phyloP scores from a whole-genome alignment of 1,140 invertebrate species.

The Heliconius congener region DNA sequence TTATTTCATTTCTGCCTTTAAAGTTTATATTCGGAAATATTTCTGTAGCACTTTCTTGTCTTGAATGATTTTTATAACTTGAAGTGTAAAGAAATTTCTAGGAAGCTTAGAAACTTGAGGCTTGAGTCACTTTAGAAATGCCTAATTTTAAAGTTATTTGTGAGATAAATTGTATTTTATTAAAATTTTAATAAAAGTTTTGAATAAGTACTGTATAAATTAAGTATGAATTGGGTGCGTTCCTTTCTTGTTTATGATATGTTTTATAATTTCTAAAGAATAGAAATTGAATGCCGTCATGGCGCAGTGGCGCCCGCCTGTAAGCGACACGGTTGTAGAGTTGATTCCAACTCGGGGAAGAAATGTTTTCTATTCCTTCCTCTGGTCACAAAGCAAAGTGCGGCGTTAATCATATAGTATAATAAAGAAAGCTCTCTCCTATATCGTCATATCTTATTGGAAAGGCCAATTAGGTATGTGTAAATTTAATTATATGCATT shows the following conservation, averaged over 20 bases:
- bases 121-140: not conserved
- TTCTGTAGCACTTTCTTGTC: not conserved
- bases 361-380: no score
- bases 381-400: no score
- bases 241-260: not conserved
- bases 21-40: not conserved
- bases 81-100: not conserved
- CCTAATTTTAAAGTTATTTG: slow-evolving; percentile 11
- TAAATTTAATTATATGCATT: slow-evolving; percentile 39
- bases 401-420: not conserved
- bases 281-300: not conserved
- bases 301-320: no score
- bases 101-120: not conserved
- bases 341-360: no score
- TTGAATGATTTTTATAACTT: not conserved
- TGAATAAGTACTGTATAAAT: not conserved
- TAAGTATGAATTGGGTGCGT: not conserved
- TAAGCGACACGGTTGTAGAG: no score
- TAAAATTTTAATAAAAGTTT: slow-evolving; percentile 12
- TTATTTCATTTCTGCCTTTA: not conserved
- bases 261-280: not conserved
- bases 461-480: not conserved
- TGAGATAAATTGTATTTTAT: slow-evolving; percentile 12
- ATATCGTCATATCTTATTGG: not conserved
- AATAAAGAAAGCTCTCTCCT: not conserved